Percentiles rank a stretch among this genome's conserved stretches.
phyloP scores from a whole-genome alignment of 2,888 invertebrate genomes.

The Campoletis raptor region DNA sequence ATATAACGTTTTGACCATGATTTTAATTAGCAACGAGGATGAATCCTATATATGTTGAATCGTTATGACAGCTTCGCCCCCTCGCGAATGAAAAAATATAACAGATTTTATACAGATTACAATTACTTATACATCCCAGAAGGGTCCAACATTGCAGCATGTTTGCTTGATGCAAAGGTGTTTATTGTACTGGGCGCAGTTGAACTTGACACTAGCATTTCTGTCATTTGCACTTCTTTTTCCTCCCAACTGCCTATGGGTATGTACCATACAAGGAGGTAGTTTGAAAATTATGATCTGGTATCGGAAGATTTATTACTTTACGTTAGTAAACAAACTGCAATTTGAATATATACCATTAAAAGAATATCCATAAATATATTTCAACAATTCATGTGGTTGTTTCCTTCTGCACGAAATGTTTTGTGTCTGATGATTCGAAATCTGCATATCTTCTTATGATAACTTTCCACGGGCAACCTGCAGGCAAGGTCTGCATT shows the following conservation, averaged over 20 bases:
- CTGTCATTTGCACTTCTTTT: not conserved
- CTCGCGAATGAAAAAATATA: not conserved
- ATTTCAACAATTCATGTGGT: not conserved
- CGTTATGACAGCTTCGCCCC: slow-evolving; percentile 22
- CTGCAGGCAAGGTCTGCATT: not conserved
- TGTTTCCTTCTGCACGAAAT: not conserved
- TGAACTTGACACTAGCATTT: not conserved
- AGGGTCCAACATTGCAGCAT: not conserved
- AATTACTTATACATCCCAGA: not conserved
- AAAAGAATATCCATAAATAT: not conserved
- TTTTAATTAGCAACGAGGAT: slow-evolving; percentile 63
- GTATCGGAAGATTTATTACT: not conserved
- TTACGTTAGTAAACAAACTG: not conserved
- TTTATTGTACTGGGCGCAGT: not conserved
- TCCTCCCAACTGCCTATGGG: not conserved
- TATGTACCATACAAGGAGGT: not conserved
- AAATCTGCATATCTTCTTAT: not conserved
- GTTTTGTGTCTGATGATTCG: not conserved
- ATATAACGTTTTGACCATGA: slow-evolving; percentile 35
- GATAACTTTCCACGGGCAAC: not conserved
- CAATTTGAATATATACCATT: not conserved
- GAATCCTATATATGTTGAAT: slow-evolving; percentile 21
- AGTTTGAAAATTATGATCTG: not conserved
- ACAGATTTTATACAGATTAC: not conserved
- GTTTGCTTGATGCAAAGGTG: not conserved